Conservation (phyloP, 2,113 vertebrate species). For the Epinephelus moara region DNA sequence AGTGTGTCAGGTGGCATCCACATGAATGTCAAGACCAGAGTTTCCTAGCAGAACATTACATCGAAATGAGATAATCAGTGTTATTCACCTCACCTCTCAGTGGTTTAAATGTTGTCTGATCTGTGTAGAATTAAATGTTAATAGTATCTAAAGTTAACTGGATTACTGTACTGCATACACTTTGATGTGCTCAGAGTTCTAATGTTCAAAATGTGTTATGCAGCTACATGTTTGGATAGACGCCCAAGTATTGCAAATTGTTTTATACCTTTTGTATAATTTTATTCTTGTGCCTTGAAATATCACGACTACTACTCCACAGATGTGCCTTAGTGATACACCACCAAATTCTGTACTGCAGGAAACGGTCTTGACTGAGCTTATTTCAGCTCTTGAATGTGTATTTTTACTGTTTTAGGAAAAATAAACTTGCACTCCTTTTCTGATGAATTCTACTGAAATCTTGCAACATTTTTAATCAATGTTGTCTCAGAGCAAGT, state of each 20-base stretch:
- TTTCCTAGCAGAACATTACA: too few relatives aligned
- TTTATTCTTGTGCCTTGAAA: conserved; percentile 41
- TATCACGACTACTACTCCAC: conserved; percentile 10
- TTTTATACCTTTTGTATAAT: background rate
- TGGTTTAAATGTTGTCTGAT: too few relatives aligned
- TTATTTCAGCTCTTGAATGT: conserved; percentile 1
- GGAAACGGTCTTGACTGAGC: background rate
- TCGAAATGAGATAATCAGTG: too few relatives aligned
- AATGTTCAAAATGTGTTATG: background rate
- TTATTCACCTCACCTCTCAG: too few relatives aligned
- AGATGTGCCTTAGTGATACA: conserved; percentile 26
- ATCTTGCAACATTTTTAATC: conserved; percentile 3
- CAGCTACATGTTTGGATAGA: conserved; percentile 8
- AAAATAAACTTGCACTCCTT: conserved; percentile 14
- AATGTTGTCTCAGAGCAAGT: background rate
- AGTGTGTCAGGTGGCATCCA: too few relatives aligned
- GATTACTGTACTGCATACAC: background rate
- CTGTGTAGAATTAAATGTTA: background rate
- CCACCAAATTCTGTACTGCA: too few relatives aligned
- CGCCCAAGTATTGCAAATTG: background rate
- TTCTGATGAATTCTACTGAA: conserved; percentile 8
- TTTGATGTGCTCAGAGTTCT: background rate
- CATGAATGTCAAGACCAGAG: too few relatives aligned
- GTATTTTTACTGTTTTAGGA: conserved; percentile 7
- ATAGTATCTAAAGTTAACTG: background rate